phyloP scores from a whole-genome alignment of 2,888 invertebrate species.

The Allolobophora icterica region DNA sequence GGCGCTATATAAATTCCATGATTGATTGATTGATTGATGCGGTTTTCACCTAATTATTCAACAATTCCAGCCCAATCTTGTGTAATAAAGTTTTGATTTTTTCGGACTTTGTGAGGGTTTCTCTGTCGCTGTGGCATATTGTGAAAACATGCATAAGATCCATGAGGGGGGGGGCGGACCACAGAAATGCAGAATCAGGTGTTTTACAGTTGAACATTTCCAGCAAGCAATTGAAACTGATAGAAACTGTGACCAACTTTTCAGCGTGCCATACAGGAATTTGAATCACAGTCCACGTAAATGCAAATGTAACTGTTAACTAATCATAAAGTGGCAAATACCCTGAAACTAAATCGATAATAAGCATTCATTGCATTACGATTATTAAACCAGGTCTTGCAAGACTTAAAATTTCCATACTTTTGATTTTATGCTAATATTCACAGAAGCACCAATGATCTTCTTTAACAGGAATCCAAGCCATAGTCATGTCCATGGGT shows the following conservation, averaged over 20 bases:
- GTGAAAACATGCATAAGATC: neutral
- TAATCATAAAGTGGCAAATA: neutral
- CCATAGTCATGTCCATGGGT: neutral
- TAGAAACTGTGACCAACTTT: neutral
- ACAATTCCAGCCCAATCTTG: no score
- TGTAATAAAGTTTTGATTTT: no score
- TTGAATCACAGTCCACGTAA: neutral
- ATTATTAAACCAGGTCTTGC: no score
- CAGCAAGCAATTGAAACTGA: neutral
- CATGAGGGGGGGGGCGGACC: neutral
- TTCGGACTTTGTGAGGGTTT: no score
- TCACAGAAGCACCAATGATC: neutral
- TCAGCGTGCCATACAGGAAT: neutral
- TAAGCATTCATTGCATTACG: no score
- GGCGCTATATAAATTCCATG: no score
- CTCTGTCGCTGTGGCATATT: no score
- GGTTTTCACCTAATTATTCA: no score
- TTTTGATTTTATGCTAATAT: neutral
- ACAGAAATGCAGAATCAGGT: neutral
- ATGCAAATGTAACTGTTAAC: neutral
- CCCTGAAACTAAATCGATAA: neutral
- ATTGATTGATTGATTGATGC: no score
- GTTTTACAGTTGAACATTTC: neutral
- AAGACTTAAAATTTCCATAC: no score
- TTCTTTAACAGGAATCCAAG: neutral